phyloP scores from a whole-genome alignment of 1,140 invertebrate genomes.

The Drosophila orena region DNA sequence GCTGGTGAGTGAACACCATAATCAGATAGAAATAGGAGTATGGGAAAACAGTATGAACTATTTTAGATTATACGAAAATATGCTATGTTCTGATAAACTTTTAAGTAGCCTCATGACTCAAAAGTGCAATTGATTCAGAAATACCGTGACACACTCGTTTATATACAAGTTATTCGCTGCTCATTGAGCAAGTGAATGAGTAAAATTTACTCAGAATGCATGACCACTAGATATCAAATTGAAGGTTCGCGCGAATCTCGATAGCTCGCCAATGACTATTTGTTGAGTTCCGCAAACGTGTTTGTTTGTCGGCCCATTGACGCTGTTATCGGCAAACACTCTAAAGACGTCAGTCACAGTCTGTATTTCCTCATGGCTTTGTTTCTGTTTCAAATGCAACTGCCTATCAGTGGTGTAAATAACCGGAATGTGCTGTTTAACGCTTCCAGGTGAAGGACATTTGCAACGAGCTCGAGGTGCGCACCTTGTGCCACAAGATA shows the following conservation, averaged over 20 bases:
- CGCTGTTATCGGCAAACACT: conserved; percentile 74
- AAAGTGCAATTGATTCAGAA: background rate
- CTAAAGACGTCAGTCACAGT: conserved; percentile 57
- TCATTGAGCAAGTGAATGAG: background rate
- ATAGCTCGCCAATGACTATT: conserved; percentile 24
- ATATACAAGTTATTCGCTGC: too few species aligned
- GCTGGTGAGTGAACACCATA: conserved; percentile 87
- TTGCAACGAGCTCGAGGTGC: conserved; percentile 97
- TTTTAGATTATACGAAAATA: background rate
- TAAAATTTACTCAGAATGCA: conserved; percentile 13
- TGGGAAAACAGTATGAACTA: too few species aligned
- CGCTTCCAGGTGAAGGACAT: conserved; percentile 93
- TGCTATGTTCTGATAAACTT: too few species aligned
- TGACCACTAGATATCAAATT: conserved; percentile 21
- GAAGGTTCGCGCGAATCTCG: conserved; percentile 45
- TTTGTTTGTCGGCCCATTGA: conserved; percentile 50
- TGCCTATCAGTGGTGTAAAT: conserved; percentile 22
- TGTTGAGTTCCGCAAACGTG: conserved; percentile 40
- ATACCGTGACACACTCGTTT: background rate
- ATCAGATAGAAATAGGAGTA: background rate
- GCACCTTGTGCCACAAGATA: conserved; percentile 97
- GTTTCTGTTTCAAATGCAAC: conserved; percentile 10
- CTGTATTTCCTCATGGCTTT: conserved; percentile 19
- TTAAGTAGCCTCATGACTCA: background rate
- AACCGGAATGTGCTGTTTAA: conserved; percentile 1